These are phyloP conservation scores for Ophioninae sp. DNA, from an alignment of 2,888 invertebrate genomes.

Conservation along the genomic window DNA sequence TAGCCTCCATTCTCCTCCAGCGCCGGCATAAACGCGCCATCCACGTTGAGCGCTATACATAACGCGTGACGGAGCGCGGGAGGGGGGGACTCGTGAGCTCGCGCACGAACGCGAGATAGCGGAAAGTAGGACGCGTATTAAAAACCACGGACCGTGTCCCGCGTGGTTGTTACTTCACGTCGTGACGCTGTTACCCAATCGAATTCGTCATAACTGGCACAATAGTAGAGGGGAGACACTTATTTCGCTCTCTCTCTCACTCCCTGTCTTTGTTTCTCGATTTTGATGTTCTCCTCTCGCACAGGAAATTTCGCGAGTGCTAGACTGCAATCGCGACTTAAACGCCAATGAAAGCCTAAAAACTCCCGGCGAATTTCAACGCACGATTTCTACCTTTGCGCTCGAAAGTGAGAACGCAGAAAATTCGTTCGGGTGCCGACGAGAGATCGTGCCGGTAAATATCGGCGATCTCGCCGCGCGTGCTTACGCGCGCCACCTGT, in stretches of 20 bases:
- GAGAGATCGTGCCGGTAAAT: constrained; percentile 44
- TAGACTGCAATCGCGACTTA: background rate
- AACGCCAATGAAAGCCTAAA: background rate
- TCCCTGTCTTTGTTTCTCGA: background rate
- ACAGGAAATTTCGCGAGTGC: constrained; percentile 1
- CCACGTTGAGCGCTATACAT: constrained; percentile 13
- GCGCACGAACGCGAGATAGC: constrained; percentile 72
- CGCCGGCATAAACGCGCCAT: constrained; percentile 30
- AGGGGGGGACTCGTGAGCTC: constrained; percentile 56
- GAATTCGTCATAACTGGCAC: constrained; percentile 80
- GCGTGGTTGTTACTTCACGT: constrained; percentile 71
- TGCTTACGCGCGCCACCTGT: constrained; percentile 68
- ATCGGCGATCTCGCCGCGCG: constrained; percentile 55
- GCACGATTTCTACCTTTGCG: background rate
- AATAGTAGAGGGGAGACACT: constrained; percentile 50
- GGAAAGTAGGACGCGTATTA: constrained; percentile 81
- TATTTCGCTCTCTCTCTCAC: constrained; percentile 9
- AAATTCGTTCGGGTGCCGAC: constrained; percentile 11
- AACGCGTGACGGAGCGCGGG: constrained; percentile 11
- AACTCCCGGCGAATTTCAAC: background rate
- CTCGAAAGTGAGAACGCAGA: background rate
- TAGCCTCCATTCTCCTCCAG: constrained; percentile 8
- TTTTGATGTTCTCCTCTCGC: background rate
- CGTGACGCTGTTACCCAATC: constrained; percentile 77
- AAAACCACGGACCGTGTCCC: constrained; percentile 80